These are phyloP conservation scores for Ichneumon xanthorius DNA, from an alignment of 2,888 invertebrate species.

Conservation along the genomic window DNA sequence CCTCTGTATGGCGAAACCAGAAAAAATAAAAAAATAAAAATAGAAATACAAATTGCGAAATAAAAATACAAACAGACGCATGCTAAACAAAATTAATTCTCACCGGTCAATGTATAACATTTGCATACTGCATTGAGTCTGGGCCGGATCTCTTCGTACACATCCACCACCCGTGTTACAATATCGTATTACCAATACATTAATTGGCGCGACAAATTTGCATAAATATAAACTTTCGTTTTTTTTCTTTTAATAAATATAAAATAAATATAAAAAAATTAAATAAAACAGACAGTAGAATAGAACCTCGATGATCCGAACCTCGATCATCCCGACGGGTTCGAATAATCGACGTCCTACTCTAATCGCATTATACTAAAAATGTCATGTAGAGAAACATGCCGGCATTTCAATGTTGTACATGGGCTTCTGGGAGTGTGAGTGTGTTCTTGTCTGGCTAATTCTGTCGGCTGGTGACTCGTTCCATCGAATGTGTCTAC, in stretches of 20 bases:
- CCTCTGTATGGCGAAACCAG: neutral
- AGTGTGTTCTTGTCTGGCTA: constrained; percentile 4
- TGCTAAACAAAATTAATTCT: constrained; percentile 17
- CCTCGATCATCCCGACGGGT: neutral
- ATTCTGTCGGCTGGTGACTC: constrained; percentile 2
- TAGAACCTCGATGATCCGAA: too few relatives aligned
- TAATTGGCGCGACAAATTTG: neutral
- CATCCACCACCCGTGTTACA: neutral
- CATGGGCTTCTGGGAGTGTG: neutral
- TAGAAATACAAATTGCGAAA: neutral
- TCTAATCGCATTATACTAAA: neutral
- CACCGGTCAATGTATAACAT: neutral
- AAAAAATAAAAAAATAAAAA: neutral
- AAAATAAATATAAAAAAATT: too few relatives aligned
- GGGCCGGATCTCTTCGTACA: constrained; percentile 11
- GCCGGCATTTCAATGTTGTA: constrained; percentile 11
- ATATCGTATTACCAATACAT: constrained; percentile 16
- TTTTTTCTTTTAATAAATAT: neutral
- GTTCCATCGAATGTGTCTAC: neutral
- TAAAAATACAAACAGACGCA: constrained; percentile 16
- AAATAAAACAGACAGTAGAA: neutral
- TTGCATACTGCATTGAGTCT: constrained; percentile 11
- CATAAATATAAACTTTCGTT: neutral
- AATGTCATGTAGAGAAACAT: neutral
- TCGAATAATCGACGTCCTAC: neutral